Base-by-base conservation (phyloP, 2,113 vertebrate genomes). In the Leptobrachium ailaonicum region DNA sequence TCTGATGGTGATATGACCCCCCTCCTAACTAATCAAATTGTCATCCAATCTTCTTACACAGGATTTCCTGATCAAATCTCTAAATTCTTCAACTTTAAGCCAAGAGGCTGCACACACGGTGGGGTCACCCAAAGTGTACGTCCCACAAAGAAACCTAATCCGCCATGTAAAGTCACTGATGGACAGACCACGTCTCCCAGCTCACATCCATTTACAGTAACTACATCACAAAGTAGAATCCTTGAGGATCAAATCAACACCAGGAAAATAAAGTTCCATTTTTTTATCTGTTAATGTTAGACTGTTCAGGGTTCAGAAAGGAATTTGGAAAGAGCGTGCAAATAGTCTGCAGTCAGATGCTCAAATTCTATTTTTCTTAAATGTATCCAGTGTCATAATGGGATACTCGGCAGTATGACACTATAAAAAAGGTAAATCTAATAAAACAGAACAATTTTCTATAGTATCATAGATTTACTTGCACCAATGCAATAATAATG, bases 41-140 rank as follows among this genome's bases (percentile, higher is more conserved):
- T 71, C 76, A 78, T 78, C 68, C 76, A 78, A 60, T 78, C 76
- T 78, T 62, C 67, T 78, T 50, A 78, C 76, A 14, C 66, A 77
- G 76, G 62, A 77, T 77, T 70, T 77, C 67, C 67, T 71, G 67
- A 78, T 71, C 67, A 71, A 53, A 78, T 78, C 67, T 78, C 50
- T 47, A 56, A 78, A 41, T 78, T 78, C 76, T 78, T 32, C 56
- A 50, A 54, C 67, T 56, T 50, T n/a, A 41, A 71, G 76, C 76
- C 76, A 78, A 71, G 41, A 78, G 76, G 67, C 76, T 71, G 67
- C 67, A 78, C 56, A 71, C 13, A 50, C 76, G 41, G 56, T 43
- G 76, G 41, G 76, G 76, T 78, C 76, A 78, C 76, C 76, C 76
- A 78, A 78, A 78, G 76, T 70, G 67, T 78, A 78, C 67, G 76